These are phyloP conservation scores for Drosophila equinoxialis DNA, from an alignment of 1,140 invertebrate species.

Conservation along the genomic window DNA sequence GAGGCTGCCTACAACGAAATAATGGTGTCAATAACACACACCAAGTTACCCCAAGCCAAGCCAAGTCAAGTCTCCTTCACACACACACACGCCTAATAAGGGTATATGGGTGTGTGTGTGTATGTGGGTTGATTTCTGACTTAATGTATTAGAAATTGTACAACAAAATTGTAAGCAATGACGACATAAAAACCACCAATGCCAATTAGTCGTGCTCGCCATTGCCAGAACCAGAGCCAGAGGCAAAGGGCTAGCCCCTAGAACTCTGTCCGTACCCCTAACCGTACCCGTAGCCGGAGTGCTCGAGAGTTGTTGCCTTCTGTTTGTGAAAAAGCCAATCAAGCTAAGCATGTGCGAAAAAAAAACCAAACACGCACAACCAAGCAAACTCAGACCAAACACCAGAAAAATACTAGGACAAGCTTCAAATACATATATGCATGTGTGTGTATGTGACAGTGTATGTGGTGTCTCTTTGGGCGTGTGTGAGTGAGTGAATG, in stretches of 20 bases:
- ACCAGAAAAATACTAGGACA: constrained; percentile 29
- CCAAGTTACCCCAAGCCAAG: constrained; percentile 17
- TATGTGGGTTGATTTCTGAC: constrained; percentile 39
- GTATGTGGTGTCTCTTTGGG: neutral
- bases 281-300: no score
- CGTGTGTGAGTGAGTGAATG: constrained; percentile 5
- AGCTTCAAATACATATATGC: neutral
- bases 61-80: constrained; percentile 16
- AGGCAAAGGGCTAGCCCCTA: neutral
- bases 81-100: neutral
- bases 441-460: neutral
- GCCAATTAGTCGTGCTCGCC: constrained; percentile 63
- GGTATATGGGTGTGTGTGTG: constrained; percentile 10
- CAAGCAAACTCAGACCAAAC: constrained; percentile 23
- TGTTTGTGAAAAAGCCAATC: constrained; percentile 80
- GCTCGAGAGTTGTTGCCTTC: constrained; percentile 39
- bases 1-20: constrained; percentile 42
- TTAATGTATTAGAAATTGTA: constrained; percentile 79
- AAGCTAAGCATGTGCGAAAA: constrained; percentile 75
- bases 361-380: constrained; percentile 37
- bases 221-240: neutral
- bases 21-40: constrained; percentile 77
- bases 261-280: neutral
- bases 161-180: constrained; percentile 76
- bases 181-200: constrained; percentile 75